Evolutionary conservation across 2,888 invertebrate species (phyloP).

Genomic region (Hetaerina titia): DNA sequence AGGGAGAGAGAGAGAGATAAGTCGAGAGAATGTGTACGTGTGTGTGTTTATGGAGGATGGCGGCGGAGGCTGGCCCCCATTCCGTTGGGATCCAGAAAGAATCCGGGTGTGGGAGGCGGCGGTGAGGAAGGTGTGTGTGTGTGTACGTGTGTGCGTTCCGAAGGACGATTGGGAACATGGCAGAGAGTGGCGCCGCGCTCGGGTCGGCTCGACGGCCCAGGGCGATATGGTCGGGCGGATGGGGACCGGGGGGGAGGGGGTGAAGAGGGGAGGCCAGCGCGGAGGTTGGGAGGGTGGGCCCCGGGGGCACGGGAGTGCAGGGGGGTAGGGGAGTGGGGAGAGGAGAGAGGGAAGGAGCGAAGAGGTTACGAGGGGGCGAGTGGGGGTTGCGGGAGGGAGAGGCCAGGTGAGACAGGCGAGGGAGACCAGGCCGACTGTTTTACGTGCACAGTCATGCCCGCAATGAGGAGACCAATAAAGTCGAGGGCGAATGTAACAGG

Average conservation of each 20-base stretch:
- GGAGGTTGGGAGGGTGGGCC: no score
- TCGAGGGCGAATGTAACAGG: constrained; percentile 48
- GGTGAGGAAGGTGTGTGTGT: background rate
- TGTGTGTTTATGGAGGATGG: background rate
- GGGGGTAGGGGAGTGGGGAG: background rate
- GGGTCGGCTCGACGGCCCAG: constrained; percentile 17
- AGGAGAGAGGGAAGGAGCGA: background rate
- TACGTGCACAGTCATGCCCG: constrained; percentile 59
- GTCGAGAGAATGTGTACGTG: background rate
- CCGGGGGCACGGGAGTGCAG: background rate
- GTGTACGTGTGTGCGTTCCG: background rate
- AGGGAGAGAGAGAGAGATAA: background rate
- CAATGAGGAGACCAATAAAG: constrained; percentile 64
- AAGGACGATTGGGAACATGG: constrained; percentile 49
- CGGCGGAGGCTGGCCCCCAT: background rate
- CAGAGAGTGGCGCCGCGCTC: constrained; percentile 30
- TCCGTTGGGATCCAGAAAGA: background rate
- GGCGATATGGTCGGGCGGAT: constrained; percentile 2
- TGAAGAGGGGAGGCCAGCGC: background rate
- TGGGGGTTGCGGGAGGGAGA: background rate
- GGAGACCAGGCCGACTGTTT: background rate
- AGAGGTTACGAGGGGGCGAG: background rate
- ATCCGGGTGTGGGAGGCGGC: background rate
- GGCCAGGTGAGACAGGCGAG: background rate
- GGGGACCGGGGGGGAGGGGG: background rate